Evolutionary conservation across 2,888 invertebrate species (phyloP).

Genomic region (Eulithis prunata): DNA sequence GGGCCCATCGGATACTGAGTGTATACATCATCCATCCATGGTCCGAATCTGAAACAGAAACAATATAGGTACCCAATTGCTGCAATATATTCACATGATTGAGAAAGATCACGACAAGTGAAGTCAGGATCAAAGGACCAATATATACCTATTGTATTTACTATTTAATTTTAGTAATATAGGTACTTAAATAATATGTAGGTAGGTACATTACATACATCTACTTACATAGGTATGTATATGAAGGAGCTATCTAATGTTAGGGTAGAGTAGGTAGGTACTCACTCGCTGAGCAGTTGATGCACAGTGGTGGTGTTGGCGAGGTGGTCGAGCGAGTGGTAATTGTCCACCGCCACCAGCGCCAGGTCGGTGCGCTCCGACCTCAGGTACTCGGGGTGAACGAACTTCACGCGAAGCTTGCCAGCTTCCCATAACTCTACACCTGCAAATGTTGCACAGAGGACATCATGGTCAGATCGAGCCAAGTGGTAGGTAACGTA

Average conservation of each 20-base stretch:
- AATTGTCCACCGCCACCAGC: constrained; percentile 34
- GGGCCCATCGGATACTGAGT: constrained; percentile 12
- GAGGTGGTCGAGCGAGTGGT: constrained; percentile 32
- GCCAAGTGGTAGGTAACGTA: too few species aligned
- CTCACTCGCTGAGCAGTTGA: constrained; percentile 33
- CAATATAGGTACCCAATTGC: too few species aligned
- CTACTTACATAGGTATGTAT: too few species aligned
- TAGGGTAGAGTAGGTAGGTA: background rate
- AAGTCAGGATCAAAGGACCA: too few species aligned
- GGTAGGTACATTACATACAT: too few species aligned
- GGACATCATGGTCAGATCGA: background rate
- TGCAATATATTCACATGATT: too few species aligned
- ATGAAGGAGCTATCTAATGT: too few species aligned
- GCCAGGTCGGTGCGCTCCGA: constrained; percentile 39
- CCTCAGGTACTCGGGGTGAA: constrained; percentile 20
- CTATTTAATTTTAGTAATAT: too few species aligned
- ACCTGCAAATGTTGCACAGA: background rate
- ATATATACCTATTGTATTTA: too few species aligned
- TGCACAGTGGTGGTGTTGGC: constrained; percentile 37
- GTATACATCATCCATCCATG: constrained; percentile 43
- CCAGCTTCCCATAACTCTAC: background rate
- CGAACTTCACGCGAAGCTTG: constrained; percentile 7
- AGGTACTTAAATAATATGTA: too few species aligned
- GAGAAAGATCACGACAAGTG: too few species aligned
- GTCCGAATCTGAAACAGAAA: constrained; percentile 38